These are phyloP conservation scores for Azemiops feae DNA, from an alignment of 2,113 vertebrate species.

Conservation along the genomic window DNA sequence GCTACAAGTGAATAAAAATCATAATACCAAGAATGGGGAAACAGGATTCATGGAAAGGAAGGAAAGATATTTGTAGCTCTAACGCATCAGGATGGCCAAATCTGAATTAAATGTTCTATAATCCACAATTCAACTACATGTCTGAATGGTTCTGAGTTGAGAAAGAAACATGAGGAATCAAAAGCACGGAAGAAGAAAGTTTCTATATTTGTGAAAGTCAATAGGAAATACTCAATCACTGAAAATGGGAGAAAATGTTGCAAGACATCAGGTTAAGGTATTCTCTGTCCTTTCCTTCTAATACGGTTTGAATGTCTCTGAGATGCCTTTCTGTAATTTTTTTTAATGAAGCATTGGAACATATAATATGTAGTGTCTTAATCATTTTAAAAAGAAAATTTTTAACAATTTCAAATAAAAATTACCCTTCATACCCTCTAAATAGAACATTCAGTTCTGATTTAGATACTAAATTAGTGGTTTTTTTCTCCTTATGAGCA, in stretches of 20 bases:
- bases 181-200: not conserved
- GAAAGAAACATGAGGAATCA: not conserved
- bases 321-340: not conserved
- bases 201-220: not conserved
- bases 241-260: not conserved
- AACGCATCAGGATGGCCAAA: not conserved
- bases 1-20: too few species aligned
- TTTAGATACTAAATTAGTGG: conserved; percentile 21
- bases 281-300: not conserved
- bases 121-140: not conserved
- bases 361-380: not conserved
- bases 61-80: not conserved
- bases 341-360: not conserved
- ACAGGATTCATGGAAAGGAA: not conserved
- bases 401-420: conserved; percentile 23
- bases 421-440: conserved; percentile 4
- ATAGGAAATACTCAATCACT: not conserved
- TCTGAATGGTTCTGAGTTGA: not conserved
- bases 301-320: not conserved
- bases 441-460: conserved; percentile 4
- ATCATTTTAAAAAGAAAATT: not conserved
- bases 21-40: not conserved
- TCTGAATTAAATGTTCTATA: not conserved
- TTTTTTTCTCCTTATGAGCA: conserved; percentile 26
- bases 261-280: not conserved